Evolutionary conservation across 2,888 invertebrate species (phyloP).

Genomic region (Prenolepis imparis): DNA sequence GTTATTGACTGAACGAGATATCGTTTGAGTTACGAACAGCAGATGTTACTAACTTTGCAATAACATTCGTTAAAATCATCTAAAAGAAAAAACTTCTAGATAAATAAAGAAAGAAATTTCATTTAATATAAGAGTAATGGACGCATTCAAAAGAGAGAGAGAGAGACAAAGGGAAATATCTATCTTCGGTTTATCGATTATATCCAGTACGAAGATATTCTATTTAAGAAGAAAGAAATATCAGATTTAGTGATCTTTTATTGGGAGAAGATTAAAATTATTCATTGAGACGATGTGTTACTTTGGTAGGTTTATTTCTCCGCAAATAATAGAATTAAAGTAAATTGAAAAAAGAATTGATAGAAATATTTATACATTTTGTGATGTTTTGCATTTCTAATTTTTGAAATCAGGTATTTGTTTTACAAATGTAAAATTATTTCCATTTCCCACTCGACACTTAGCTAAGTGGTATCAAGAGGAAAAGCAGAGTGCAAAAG

Average conservation of each 20-base stretch:
- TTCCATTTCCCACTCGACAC: slow-evolving; percentile 12
- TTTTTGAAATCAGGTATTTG: neutral
- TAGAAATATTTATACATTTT: neutral
- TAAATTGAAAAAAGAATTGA: neutral
- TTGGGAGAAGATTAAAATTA: neutral
- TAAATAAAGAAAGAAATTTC: neutral
- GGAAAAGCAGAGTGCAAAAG: neutral
- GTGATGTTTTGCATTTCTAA: slow-evolving; percentile 11
- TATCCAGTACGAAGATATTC: neutral
- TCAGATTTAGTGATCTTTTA: neutral
- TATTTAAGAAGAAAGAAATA: neutral
- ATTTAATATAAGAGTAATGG: neutral
- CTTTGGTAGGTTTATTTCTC: neutral
- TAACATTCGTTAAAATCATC: slow-evolving; percentile 1
- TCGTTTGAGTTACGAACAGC: neutral
- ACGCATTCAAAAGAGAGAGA: neutral
- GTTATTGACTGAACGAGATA: slow-evolving; percentile 25
- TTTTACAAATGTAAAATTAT: neutral
- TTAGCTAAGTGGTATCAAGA: neutral
- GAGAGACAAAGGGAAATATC: neutral
- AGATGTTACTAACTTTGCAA: slow-evolving; percentile 19
- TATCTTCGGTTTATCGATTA: neutral
- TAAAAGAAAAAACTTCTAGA: neutral
- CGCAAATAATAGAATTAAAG: neutral
- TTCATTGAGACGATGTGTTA: neutral